phyloP scores from a whole-genome alignment of 2,888 invertebrate species.

The Metallyticus violacea region DNA sequence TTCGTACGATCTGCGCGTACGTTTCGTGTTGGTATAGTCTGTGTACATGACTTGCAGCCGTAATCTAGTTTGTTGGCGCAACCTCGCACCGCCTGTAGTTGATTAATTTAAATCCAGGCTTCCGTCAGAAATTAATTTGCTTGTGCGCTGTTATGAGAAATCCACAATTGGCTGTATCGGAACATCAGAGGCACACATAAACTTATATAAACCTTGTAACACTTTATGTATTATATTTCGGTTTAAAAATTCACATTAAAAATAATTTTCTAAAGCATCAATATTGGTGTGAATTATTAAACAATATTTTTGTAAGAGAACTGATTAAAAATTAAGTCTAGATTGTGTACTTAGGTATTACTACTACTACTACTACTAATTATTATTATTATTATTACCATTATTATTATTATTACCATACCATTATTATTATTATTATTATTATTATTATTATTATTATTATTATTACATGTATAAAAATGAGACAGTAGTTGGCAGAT shows the following conservation, averaged over 20 bases:
- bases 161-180: no score
- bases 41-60: neutral
- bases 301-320: no score
- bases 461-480: neutral
- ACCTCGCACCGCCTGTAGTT: neutral
- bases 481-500: no score
- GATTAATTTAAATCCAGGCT: neutral
- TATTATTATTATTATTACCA: neutral
- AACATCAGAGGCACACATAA: no score
- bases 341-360: no score
- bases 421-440: slow-evolving; percentile 2
- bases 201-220: no score
- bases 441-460: slow-evolving; percentile 2
- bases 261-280: no score
- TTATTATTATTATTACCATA: neutral
- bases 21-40: neutral
- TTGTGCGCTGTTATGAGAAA: neutral
- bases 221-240: no score
- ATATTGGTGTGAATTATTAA: no score
- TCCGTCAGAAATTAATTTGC: neutral
- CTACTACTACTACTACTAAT: no score
- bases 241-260: no score
- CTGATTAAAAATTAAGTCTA: no score
- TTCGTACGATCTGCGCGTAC: neutral
- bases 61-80: neutral